Base-by-base conservation (phyloP, 1,140 invertebrate genomes). In the Thrips palmi region DNA sequence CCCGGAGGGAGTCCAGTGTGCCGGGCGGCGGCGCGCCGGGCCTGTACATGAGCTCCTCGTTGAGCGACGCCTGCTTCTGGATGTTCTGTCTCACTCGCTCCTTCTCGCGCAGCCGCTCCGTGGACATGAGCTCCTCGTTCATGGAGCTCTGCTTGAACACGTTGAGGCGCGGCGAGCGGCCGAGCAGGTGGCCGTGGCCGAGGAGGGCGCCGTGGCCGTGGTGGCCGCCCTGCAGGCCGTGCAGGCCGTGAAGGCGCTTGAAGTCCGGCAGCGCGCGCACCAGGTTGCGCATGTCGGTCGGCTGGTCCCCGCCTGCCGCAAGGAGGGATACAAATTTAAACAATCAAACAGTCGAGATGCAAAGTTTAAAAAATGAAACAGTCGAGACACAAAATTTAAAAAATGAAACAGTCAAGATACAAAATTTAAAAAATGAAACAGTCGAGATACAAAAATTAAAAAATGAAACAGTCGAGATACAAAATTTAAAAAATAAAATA, bases 71-170 rank as follows among this genome's bases (percentile, higher is more conserved):
- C 53, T 88, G 84, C 51, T 87, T 88, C 54, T 79, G 79, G 41
- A 89, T 85, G 49, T 85, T 82, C 45, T 77, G 74, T 33, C 77
- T 67, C n/a, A 88, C 68, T 20, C 67, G 64, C 52, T 87, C 81
- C 48, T 85, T 85, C 56, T 88, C 84, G 42, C 74, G 58, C 45
- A 86, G 54, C 42, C 85, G 62, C 48, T 87, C 83, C 11, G 70
- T 69, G 1, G 77, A 82, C 73, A 88, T 85, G 4, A 87, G 59
- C 51, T 88, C 83, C 54, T 89, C 85, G 52, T 88, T 88, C 42
- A 89, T 65, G 1, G 83, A 88, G 40, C 74, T 78, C 51, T 89
- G 85, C 50, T 89, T 88, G 37, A 80, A 67, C 11, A 85, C 71
- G 25, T 65, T 20, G 52, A 52, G 2, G 12, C 24, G 7, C 12